Percentiles rank a stretch among this genome's conserved stretches.
These are phyloP conservation scores for Protophormia terraenovae DNA, from an alignment of 2,888 invertebrate species.

Conservation along the genomic window DNA sequence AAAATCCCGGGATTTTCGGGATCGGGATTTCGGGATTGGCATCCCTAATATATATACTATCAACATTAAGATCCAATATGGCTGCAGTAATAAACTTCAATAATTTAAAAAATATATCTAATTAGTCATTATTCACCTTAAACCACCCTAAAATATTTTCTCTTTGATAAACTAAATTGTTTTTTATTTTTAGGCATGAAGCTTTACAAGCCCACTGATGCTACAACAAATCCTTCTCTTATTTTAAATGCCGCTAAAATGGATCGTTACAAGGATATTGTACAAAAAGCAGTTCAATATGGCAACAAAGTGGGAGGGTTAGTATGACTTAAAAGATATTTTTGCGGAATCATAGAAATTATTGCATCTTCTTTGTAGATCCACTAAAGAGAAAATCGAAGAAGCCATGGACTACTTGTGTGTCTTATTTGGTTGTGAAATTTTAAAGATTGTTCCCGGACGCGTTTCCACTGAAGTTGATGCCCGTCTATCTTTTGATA, in stretches of 20 bases:
- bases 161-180: not conserved
- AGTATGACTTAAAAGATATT: constrained; percentile 70
- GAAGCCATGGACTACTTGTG: constrained; percentile 96
- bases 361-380: constrained; percentile 18
- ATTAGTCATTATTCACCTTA: no score
- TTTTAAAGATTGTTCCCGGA: constrained; percentile 98
- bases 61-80: no score
- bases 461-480: constrained; percentile 83
- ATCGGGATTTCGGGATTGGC: no score
- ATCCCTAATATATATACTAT: no score
- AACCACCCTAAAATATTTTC: no score
- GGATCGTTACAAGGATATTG: constrained; percentile 94
- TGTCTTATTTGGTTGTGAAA: constrained; percentile 97
- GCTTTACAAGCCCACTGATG: constrained; percentile 98
- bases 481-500: constrained; percentile 92
- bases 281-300: constrained; percentile 94
- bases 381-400: constrained; percentile 72
- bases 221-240: constrained; percentile 98
- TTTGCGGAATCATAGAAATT: not conserved
- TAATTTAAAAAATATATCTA: no score
- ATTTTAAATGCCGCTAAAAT: constrained; percentile 96
- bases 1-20: no score
- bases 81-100: no score
- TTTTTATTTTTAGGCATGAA: constrained; percentile 89
- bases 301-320: constrained; percentile 87